phyloP scores from a whole-genome alignment of 2,888 invertebrate genomes.

The Eristalinus aeneus region DNA sequence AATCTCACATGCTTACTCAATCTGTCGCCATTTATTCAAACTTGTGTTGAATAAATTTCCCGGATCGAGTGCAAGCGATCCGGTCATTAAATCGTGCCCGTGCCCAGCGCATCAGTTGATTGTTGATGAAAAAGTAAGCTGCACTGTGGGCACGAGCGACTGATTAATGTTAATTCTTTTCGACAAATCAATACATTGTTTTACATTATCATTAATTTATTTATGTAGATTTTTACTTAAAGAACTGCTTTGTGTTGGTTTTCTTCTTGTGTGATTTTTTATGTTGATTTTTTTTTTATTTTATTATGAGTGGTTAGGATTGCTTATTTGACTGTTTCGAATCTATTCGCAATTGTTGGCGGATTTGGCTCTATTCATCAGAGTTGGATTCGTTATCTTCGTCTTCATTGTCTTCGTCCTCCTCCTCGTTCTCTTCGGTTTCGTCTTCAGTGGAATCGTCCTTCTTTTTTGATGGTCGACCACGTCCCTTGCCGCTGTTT shows the following conservation, averaged over 20 bases:
- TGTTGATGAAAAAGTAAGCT: conserved; percentile 29
- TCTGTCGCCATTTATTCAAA: neutral
- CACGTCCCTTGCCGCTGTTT: conserved; percentile 68
- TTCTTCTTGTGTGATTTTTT: conserved; percentile 9
- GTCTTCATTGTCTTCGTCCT: conserved; percentile 72
- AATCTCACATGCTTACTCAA: conserved; percentile 3
- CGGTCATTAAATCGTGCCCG: neutral
- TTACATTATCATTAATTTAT: conserved; percentile 52
- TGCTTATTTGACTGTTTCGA: conserved; percentile 31
- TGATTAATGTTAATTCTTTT: neutral
- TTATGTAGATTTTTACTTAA: conserved; percentile 35
- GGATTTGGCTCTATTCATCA: conserved; percentile 65
- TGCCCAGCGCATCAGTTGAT: neutral
- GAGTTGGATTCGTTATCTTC: conserved; percentile 73
- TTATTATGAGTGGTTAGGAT: conserved; percentile 33
- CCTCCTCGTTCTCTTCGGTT: conserved; percentile 72
- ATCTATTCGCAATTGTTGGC: conserved; percentile 13
- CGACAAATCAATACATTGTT: conserved; percentile 36
- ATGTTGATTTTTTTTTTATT: conserved; percentile 28
- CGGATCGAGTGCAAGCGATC: conserved; percentile 28
- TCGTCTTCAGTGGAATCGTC: conserved; percentile 73
- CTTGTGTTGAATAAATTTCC: conserved; percentile 14
- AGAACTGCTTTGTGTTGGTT: neutral
- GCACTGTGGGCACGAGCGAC: conserved; percentile 12
- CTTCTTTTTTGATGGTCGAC: conserved; percentile 72